phyloP scores from a whole-genome alignment of 64 coral and sea anemone species.

The Stylophora pistillata region DNA sequence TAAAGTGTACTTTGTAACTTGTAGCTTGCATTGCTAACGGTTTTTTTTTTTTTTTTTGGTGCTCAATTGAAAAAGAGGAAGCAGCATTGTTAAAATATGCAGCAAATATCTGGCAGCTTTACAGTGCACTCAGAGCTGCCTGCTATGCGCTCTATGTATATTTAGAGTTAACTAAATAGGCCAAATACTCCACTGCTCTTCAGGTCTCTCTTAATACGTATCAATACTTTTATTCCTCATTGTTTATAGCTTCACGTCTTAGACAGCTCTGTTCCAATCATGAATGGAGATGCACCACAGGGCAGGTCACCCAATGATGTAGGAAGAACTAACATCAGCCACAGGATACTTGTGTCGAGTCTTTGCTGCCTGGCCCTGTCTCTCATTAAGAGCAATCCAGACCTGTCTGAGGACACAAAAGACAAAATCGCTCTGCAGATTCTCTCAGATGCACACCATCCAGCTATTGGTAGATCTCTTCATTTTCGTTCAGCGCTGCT shows the following conservation, averaged over 20 bases:
- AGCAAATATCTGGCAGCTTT: too few relatives aligned
- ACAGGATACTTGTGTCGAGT: slow-evolving; percentile 22
- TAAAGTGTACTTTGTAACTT: too few relatives aligned
- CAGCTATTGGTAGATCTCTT: slow-evolving; percentile 33
- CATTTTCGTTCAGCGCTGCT: background rate
- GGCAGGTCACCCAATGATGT: background rate
- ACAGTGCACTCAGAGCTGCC: too few relatives aligned
- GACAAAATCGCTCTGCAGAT: slow-evolving; percentile 41
- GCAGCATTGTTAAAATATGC: too few relatives aligned
- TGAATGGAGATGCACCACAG: slow-evolving; percentile 43
- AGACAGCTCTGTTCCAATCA: background rate
- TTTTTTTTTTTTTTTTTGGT: too few relatives aligned
- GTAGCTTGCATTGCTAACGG: too few relatives aligned
- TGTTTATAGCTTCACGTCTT: background rate
- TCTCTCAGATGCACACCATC: slow-evolving; percentile 51
- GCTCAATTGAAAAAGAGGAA: too few relatives aligned
- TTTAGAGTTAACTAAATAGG: too few relatives aligned
- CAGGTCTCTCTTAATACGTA: background rate
- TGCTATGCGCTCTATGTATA: too few relatives aligned
- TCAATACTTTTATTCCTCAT: background rate
- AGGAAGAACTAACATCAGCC: background rate
- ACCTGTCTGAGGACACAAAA: slow-evolving; percentile 12
- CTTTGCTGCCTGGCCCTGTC: slow-evolving; percentile 5
- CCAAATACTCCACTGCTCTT: too few relatives aligned
- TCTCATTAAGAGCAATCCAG: slow-evolving; percentile 2